Percentiles rank a stretch among this genome's conserved stretches.
These are phyloP conservation scores for Galleria mellonella DNA, from an alignment of 1,140 invertebrate genomes.

Conservation along the genomic window DNA sequence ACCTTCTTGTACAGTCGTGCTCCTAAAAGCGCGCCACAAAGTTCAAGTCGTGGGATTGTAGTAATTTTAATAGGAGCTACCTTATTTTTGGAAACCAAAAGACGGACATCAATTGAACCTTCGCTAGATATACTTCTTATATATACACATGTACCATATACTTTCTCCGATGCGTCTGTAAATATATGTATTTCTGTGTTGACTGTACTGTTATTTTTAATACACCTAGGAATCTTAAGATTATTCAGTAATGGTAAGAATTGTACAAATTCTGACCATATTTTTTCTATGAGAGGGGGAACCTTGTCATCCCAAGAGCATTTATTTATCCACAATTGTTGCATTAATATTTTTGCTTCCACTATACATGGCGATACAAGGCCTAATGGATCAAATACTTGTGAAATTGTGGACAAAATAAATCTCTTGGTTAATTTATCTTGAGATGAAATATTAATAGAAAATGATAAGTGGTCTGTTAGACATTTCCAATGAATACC, in stretches of 20 bases:
- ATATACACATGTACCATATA: conserved; percentile 45
- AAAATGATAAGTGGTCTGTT: conserved; percentile 9
- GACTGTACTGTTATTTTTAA: conserved; percentile 8
- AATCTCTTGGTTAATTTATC: too few species aligned
- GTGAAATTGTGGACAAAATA: conserved; percentile 18
- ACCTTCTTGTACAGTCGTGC: conserved; percentile 3
- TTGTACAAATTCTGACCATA: conserved; percentile 9
- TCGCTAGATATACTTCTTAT: conserved; percentile 18
- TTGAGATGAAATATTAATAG: conserved; percentile 2
- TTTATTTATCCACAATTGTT: conserved; percentile 16
- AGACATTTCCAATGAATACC: conserved; percentile 11
- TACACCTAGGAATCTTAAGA: conserved; percentile 15
- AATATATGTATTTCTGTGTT: conserved; percentile 29
- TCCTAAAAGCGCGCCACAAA: conserved; percentile 5
- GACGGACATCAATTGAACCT: background rate
- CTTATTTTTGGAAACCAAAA: conserved; percentile 4
- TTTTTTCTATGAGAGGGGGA: conserved; percentile 5
- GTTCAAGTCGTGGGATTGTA: conserved; percentile 5
- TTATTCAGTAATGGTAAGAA: conserved; percentile 11
- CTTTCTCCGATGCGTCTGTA: conserved; percentile 35
- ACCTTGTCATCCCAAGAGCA: conserved; percentile 17
- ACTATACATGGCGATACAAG: conserved; percentile 13
- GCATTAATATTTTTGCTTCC: conserved; percentile 13
- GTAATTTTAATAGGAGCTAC: conserved; percentile 5
- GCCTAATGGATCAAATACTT: conserved; percentile 21